Base-by-base conservation (phyloP, 2,113 vertebrate genomes). In the Otolemur garnettii region DNA sequence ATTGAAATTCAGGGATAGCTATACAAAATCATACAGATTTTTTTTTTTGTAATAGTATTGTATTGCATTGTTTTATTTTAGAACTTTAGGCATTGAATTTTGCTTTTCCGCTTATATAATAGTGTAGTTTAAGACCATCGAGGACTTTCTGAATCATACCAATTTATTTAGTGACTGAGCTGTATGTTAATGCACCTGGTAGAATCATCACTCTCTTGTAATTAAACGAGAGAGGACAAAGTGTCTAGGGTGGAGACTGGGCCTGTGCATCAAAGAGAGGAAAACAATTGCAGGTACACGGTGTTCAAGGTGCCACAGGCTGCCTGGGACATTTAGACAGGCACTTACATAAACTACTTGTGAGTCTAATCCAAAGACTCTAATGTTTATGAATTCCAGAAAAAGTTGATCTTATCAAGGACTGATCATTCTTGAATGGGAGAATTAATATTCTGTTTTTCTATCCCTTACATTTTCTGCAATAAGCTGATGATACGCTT, bases 41-140 rank as follows among this genome's bases (percentile, higher is more conserved):
- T 45, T 17, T 87, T 79, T 59, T 77, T n/a, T 26, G n/a, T 78
- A 19, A 6, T 79, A 2, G 3, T 74, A 9, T 19, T 80, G 2
- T 75, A 12, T 45, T 88, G 15, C 33, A n/a, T 30, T 64, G 22
- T 82, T 89, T 94, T 55, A 62, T 74, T 90, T 95, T 87, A 66
- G 7, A 80, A 77, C 50, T 82, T 78, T 64, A 87, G 60, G 45
- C 55, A 17, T 33, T 64, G 59, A 71, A 38, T 50, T 88, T 79
- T 45, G 28, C 11, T 82, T 81, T 92, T 50, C 72, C 12, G 35
- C 42, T 62, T 64, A 74, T 7, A 50, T 50, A 50, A 50, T 45
- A 28, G 30, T 59, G 35, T 7, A 68, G 35, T 50, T 93, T 28
- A 57, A 68, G 50, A 74, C n/a, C 7, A 2, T 64, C 50, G 33